A percentile compares a stretch with the other conserved stretches of the same genome.
Evolutionary conservation across 2,113 vertebrate species (phyloP).

Genomic region (Tyrannus savana): DNA sequence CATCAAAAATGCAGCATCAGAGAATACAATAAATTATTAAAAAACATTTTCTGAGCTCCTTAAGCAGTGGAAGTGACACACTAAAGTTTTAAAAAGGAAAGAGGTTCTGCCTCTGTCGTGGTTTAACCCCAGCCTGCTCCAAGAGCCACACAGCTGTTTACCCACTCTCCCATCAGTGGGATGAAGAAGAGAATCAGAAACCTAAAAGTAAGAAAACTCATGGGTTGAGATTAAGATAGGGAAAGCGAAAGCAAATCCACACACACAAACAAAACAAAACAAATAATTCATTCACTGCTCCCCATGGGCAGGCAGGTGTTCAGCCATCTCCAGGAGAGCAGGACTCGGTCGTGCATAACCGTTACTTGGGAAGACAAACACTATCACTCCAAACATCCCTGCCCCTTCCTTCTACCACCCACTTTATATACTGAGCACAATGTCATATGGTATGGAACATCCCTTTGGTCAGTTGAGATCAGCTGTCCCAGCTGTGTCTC

Average conservation of each 20-base stretch:
- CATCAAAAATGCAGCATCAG: slow-evolving; percentile 61
- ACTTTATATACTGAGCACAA: no score
- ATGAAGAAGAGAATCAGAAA: fast-evolving
- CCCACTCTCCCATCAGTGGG: not conserved
- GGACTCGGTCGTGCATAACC: not conserved
- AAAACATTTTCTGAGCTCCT: slow-evolving; percentile 11
- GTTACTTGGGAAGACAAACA: not conserved
- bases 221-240: not conserved
- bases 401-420: not conserved
- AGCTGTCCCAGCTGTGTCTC: not conserved
- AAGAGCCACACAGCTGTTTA: not conserved
- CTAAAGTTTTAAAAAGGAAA: not conserved
- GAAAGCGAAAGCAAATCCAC: not conserved
- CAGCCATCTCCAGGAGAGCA: not conserved
- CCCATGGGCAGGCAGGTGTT: not conserved
- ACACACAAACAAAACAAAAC: not conserved
- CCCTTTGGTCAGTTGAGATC: not conserved
- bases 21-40: slow-evolving; percentile 53
- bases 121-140: not conserved
- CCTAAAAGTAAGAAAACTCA: not conserved
- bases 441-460: not conserved
- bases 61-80: not conserved
- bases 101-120: not conserved
- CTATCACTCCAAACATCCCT: not conserved
- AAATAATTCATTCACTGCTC: not conserved